Conservation (phyloP, 1,140 invertebrate species). For the Leptinotarsa texana region DNA sequence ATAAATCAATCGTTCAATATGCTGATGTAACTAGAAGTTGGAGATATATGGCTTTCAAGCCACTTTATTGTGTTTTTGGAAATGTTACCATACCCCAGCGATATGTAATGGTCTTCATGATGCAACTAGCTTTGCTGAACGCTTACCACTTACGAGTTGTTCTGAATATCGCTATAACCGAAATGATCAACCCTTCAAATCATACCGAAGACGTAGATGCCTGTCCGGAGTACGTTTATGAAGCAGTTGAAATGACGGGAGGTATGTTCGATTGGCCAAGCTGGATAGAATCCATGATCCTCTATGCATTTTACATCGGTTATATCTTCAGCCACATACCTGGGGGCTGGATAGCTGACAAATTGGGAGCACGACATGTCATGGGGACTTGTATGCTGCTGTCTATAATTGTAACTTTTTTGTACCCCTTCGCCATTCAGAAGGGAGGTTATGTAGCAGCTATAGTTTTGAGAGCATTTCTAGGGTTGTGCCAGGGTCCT, state of each 20-base stretch:
- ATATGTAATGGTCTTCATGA: conserved; percentile 31
- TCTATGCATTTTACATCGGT: conserved; percentile 31
- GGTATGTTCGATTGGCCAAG: conserved; percentile 29
- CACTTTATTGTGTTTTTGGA: conserved; percentile 24
- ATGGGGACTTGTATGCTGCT: conserved; percentile 23
- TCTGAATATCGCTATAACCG: conserved; percentile 38
- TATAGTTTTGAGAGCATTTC: conserved; percentile 22
- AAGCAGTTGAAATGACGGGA: neutral
- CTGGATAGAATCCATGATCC: conserved; percentile 20
- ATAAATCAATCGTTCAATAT: no score
- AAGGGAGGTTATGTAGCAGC: conserved; percentile 21
- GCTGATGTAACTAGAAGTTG: no score
- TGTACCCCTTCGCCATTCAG: conserved; percentile 24
- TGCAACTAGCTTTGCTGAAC: conserved; percentile 34
- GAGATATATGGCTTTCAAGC: conserved; percentile 17
- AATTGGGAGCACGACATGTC: conserved; percentile 32
- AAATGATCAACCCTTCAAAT: conserved; percentile 29
- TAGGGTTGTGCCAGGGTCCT: conserved; percentile 30
- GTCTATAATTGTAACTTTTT: conserved; percentile 24
- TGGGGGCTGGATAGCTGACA: conserved; percentile 36
- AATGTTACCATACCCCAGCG: conserved; percentile 31
- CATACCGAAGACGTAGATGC: neutral
- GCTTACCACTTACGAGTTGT: conserved; percentile 32
- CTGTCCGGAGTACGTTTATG: conserved; percentile 13
- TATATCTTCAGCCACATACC: conserved; percentile 33